These are phyloP conservation scores for Nemurella pictetii DNA, from an alignment of 2,888 invertebrate genomes.

Conservation along the genomic window DNA sequence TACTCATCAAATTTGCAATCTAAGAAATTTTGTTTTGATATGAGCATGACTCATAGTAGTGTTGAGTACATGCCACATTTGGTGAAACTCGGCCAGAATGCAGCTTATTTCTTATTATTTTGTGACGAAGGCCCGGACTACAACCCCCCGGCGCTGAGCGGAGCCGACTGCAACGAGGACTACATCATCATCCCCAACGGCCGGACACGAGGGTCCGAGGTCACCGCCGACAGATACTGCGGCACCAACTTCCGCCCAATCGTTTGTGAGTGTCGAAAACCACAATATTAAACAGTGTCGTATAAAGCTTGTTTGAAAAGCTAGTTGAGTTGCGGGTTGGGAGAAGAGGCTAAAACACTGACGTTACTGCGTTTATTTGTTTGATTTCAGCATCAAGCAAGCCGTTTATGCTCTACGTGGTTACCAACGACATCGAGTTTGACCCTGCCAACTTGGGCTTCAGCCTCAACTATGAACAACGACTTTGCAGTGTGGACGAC, in stretches of 20 bases:
- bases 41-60: too few relatives aligned
- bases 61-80: too few relatives aligned
- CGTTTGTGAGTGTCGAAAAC: constrained; percentile 59
- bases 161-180: constrained; percentile 67
- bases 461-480: background rate
- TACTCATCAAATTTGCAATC: too few relatives aligned
- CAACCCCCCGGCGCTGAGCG: constrained; percentile 55
- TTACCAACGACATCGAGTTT: constrained; percentile 64
- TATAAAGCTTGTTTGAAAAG: too few relatives aligned
- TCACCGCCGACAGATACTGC: constrained; percentile 71
- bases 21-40: too few relatives aligned
- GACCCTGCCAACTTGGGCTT: background rate
- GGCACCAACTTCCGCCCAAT: constrained; percentile 70
- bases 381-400: constrained; percentile 60
- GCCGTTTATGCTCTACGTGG: constrained; percentile 75
- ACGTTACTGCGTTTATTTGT: too few relatives aligned
- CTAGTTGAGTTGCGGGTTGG: too few relatives aligned
- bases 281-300: background rate
- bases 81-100: too few relatives aligned
- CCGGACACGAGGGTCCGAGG: constrained; percentile 50
- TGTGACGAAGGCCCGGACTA: background rate
- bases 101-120: too few relatives aligned
- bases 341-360: too few relatives aligned
- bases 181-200: constrained; percentile 77
- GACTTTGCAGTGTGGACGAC: background rate